A percentile compares a stretch with the other conserved stretches of the same genome.
Conservation (phyloP, 2,888 invertebrate species). For the Caenorhabditis imperialis region DNA sequence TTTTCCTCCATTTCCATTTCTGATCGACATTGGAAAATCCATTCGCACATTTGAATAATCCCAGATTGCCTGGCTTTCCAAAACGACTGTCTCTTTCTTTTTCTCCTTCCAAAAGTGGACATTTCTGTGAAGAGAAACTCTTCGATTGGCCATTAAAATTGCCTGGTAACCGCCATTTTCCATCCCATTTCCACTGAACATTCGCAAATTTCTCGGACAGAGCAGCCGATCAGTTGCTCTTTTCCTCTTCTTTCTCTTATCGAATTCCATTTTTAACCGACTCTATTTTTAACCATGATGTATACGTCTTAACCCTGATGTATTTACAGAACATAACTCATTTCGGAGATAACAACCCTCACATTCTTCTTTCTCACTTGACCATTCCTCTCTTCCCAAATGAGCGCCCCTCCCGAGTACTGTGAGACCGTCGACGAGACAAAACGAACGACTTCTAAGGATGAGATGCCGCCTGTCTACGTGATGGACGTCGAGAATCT, state of each 20-base stretch:
- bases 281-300: slow-evolving; percentile 11
- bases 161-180: no score
- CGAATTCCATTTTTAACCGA: slow-evolving; percentile 30
- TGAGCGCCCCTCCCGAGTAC: slow-evolving; percentile 47
- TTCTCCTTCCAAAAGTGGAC: no score
- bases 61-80: no score
- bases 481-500: slow-evolving; percentile 41
- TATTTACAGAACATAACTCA: slow-evolving; percentile 19
- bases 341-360: slow-evolving; percentile 19
- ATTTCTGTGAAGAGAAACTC: no score
- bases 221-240: not conserved
- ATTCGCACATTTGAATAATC: no score
- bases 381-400: slow-evolving; percentile 4
- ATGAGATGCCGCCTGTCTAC: slow-evolving; percentile 45
- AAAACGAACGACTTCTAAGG: slow-evolving; percentile 30
- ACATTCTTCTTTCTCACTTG: not conserved
- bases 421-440: slow-evolving; percentile 41
- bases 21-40: no score
- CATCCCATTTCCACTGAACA: no score
- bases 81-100: no score
- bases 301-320: slow-evolving; percentile 35
- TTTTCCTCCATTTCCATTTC: no score
- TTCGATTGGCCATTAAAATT: no score
- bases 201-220: not conserved
- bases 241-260: slow-evolving; percentile 10